Evolutionary conservation across 2,888 invertebrate species (phyloP).

Genomic region (Orchestes rusci): DNA sequence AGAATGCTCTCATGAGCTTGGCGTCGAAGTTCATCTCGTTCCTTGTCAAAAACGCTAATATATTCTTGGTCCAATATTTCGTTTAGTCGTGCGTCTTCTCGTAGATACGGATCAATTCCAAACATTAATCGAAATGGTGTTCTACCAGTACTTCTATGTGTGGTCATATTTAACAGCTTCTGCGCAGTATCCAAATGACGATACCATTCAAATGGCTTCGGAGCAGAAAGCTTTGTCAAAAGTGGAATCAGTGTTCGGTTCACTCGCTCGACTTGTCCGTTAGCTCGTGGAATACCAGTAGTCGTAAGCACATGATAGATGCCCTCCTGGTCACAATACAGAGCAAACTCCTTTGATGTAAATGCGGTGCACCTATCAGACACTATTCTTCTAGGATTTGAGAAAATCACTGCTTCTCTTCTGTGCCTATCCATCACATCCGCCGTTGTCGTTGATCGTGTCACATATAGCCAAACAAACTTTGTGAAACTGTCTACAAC

Average conservation of each 20-base stretch:
- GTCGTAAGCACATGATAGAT: conserved; percentile 34
- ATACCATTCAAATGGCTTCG: conserved; percentile 18
- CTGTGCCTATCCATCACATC: conserved; percentile 29
- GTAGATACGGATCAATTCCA: conserved; percentile 27
- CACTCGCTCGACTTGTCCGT: conserved; percentile 37
- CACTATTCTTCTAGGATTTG: conserved; percentile 36
- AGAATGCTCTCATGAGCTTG: conserved; percentile 18
- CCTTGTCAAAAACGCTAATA: conserved; percentile 12
- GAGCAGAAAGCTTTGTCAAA: conserved; percentile 11
- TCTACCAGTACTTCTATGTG: conserved; percentile 23
- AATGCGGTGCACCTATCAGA: conserved; percentile 37
- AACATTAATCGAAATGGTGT: conserved; percentile 26
- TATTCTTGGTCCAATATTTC: conserved; percentile 15
- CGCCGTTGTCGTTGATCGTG: conserved; percentile 29
- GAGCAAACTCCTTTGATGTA: conserved; percentile 34
- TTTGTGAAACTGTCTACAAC: conserved; percentile 36
- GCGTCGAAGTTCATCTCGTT: conserved; percentile 20
- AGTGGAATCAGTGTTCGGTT: conserved; percentile 16
- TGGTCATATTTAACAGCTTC: conserved; percentile 25
- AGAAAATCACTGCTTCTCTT: conserved; percentile 35
- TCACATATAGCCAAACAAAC: conserved; percentile 35
- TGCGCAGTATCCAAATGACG: conserved; percentile 27
- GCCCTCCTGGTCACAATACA: conserved; percentile 37
- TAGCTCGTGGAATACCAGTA: conserved; percentile 35
- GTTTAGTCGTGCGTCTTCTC: conserved; percentile 33